phyloP scores from a whole-genome alignment of 2,888 invertebrate species.

The Cheilosia scutellata region DNA sequence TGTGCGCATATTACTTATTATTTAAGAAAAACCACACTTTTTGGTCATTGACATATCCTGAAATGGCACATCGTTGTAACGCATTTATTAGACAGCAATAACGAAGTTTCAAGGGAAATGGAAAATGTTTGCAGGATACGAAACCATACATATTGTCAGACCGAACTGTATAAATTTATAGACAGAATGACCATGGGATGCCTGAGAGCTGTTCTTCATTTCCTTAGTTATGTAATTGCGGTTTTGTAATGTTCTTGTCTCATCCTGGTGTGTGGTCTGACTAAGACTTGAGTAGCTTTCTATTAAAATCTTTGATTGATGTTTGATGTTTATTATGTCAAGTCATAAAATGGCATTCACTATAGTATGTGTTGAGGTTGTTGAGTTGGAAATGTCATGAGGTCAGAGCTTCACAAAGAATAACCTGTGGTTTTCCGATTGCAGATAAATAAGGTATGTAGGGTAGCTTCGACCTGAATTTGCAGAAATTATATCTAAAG shows the following conservation, averaged over 20 bases:
- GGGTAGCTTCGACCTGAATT: too few relatives aligned
- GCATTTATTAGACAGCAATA: constrained; percentile 12
- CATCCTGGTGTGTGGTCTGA: constrained; percentile 36
- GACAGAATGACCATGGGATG: constrained; percentile 26
- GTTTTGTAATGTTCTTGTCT: constrained; percentile 44
- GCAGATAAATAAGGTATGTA: too few relatives aligned
- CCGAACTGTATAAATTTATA: constrained; percentile 27
- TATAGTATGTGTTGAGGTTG: not conserved
- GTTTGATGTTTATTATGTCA: not conserved
- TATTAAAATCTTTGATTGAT: not conserved
- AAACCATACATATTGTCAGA: not conserved
- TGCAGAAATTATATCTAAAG: too few relatives aligned
- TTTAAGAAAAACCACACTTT: not conserved
- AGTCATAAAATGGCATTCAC: not conserved
- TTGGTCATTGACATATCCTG: constrained; percentile 3
- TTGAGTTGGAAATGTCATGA: too few relatives aligned
- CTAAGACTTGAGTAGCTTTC: constrained; percentile 14
- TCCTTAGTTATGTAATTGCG: constrained; percentile 43
- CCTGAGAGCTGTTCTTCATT: constrained; percentile 51
- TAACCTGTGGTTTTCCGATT: too few relatives aligned
- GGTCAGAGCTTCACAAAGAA: too few relatives aligned
- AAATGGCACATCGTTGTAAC: constrained; percentile 30
- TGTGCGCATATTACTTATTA: not conserved
- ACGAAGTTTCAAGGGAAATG: constrained; percentile 4
- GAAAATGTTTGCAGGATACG: constrained; percentile 19